Conservation (phyloP, 2,797 vertebrate genomes). For the Eidolon dupreanum region DNA sequence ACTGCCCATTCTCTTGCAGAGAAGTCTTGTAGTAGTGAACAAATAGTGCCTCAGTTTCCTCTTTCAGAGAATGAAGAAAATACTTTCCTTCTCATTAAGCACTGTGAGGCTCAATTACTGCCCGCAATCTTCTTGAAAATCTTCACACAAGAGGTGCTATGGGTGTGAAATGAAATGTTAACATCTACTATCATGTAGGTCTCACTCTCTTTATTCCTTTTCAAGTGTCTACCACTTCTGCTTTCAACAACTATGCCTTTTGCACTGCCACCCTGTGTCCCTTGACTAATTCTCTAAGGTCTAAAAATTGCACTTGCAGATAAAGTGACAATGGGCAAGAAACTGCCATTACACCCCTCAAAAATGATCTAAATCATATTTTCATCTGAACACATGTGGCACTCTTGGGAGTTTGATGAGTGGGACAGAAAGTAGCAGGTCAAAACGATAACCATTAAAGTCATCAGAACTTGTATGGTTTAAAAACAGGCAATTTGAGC, state of each 20-base stretch:
- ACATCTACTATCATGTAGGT: constrained; percentile 47
- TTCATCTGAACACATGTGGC: constrained; percentile 65
- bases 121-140: constrained; percentile 47
- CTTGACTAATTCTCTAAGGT: constrained; percentile 74
- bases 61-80: constrained; percentile 11
- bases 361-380: constrained; percentile 70
- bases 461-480: constrained; percentile 13
- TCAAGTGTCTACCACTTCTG: constrained; percentile 60
- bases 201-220: constrained; percentile 54
- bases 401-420: constrained; percentile 63
- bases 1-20: neutral
- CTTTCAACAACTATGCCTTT: constrained; percentile 46
- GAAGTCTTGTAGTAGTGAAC: neutral
- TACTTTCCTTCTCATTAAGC: neutral
- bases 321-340: constrained; percentile 71
- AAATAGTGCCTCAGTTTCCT: constrained; percentile 64
- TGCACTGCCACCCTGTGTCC: constrained; percentile 40
- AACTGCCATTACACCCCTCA: constrained; percentile 66
- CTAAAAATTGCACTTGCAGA: constrained; percentile 75
- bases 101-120: constrained; percentile 39
- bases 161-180: constrained; percentile 64
- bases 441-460: constrained; percentile 57
- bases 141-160: constrained; percentile 53
- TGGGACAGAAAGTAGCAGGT: constrained; percentile 18
- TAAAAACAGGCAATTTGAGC: neutral